A percentile compares a stretch with the other conserved stretches of the same genome.
Evolutionary conservation across 2,113 vertebrate genomes (phyloP).

Genomic region (Tragelaphus scriptus): DNA sequence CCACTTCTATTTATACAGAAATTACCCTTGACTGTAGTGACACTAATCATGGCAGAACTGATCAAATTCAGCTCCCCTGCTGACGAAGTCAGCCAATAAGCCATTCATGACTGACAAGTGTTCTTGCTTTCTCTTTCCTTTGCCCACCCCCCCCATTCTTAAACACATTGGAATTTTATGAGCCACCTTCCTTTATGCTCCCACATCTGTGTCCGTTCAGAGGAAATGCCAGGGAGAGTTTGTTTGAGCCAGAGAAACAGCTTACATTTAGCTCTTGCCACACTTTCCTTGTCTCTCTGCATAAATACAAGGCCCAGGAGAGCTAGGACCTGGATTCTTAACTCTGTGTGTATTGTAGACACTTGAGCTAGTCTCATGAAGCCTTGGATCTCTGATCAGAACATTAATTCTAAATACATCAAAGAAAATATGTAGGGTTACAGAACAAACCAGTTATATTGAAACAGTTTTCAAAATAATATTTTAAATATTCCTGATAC

Average conservation of each 20-base stretch:
- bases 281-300: neutral
- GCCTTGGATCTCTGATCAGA: neutral
- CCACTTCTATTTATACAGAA: constrained; percentile 74
- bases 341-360: neutral
- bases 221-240: constrained; percentile 42
- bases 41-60: constrained; percentile 74
- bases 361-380: neutral
- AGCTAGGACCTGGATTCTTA: neutral
- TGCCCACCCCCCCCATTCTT: neutral
- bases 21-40: constrained; percentile 80
- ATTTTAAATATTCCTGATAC: neutral
- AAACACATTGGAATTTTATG: constrained; percentile 69
- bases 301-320: neutral
- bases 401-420: neutral
- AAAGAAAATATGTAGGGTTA: neutral
- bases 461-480: neutral
- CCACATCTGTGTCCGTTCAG: neutral
- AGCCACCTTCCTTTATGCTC: constrained; percentile 54
- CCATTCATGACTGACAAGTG: constrained; percentile 76
- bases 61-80: constrained; percentile 75
- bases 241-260: neutral
- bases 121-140: constrained; percentile 51
- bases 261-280: neutral
- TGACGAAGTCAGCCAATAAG: constrained; percentile 64
- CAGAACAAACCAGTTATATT: neutral